These are phyloP conservation scores for Typhlomys cinereus DNA, from an alignment of 2,113 vertebrate species.

Conservation along the genomic window DNA sequence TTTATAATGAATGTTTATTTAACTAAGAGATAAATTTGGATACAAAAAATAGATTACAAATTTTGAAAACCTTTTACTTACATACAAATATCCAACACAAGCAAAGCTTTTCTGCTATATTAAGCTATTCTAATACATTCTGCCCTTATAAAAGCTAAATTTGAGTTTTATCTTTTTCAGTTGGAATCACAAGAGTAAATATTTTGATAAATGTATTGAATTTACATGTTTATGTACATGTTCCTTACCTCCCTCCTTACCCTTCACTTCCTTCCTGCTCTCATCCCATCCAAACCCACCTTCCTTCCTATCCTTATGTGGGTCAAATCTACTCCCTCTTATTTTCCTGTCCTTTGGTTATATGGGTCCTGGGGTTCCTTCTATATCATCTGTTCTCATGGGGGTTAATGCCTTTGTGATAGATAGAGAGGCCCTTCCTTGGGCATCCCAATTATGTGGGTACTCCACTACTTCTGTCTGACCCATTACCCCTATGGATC, in stretches of 20 bases:
- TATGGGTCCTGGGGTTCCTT: too few species aligned
- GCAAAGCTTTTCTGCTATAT: background rate
- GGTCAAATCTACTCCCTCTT: too few species aligned
- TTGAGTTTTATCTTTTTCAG: background rate
- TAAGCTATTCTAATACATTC: background rate
- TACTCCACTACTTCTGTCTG: too few species aligned
- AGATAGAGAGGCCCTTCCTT: too few species aligned
- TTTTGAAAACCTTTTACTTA: background rate
- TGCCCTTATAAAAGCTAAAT: background rate
- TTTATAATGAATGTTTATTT: background rate
- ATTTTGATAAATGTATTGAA: background rate
- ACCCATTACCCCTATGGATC: too few species aligned
- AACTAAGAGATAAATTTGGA: background rate
- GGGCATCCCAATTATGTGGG: too few species aligned
- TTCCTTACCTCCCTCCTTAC: too few species aligned
- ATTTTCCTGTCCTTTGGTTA: background rate
- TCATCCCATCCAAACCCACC: too few species aligned
- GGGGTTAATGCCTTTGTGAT: too few species aligned
- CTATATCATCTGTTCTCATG: too few species aligned
- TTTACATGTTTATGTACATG: too few species aligned
- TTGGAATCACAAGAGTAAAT: background rate
- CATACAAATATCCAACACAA: background rate
- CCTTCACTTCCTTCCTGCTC: too few species aligned
- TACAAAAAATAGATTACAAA: background rate
- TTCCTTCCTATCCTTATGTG: fast-evolving